Evolutionary conservation across 92 coral and sea anemone species (phyloP), one percentile per base, ranked within the genome.

Genomic region (Phenganax subtilis): DNA sequence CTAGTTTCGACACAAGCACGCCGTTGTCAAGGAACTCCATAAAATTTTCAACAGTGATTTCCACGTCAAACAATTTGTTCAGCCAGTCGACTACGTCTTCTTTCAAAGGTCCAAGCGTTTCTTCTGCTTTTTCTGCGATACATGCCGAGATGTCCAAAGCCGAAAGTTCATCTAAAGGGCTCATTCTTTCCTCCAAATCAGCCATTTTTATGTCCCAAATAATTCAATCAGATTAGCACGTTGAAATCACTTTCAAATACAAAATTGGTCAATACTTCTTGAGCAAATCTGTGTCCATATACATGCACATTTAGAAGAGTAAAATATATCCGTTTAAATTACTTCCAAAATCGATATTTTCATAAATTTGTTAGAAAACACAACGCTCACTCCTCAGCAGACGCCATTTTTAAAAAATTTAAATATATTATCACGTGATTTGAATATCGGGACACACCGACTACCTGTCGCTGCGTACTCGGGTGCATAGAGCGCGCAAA

Each of bases 11-110:
- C 66, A 92, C 91, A 61, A 96, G 87, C 16, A 93, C 89, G 37
- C 96, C 99, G 84, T 96, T 92, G 62, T 96, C 96, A 75, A 96
- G 86, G 77, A 67, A 86, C 57, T 89, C 96, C 85, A 96, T 85
- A 66, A 96, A 88, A 63, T 87, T 94, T 10, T 94, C 91, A 16
- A 93, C 91, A 29, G 85, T 91, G 51, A 94, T 87, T 58, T 96
- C 89, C 57, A 90, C 93, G 37, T 94, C 80, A 62, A 94, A 81
- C 12, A 96, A 93, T 56, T 90, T 89, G 20, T 82, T 80, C 14
- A 96, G 75, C 99, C 99, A 96, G 20, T 92, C 97, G 0, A 93
- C 88, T n/a, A 94, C 76, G 73, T 94, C 98, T 75, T 94, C 98
- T 84, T 90, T 89, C 58, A 94, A 64, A 44, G 98, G 98, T 20